Evolutionary conservation across 2,797 vertebrate genomes (phyloP).

Genomic region (Ficedula albicollis): DNA sequence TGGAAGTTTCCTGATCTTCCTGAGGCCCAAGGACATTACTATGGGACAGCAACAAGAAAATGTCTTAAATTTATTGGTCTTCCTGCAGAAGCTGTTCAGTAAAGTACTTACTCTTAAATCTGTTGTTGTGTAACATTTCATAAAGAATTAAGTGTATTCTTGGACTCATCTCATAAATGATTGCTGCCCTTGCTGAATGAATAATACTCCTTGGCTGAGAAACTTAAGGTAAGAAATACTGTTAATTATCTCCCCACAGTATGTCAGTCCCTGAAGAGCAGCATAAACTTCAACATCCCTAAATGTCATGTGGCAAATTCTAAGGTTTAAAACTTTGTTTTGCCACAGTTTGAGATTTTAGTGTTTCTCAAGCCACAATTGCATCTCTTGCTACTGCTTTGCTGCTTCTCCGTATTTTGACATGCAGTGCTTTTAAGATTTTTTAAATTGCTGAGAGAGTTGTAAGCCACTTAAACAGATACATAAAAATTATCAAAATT

Average conservation of each 20-base stretch:
- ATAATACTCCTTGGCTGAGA: background rate
- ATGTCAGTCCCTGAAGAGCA: background rate
- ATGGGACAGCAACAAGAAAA: background rate
- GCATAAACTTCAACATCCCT: background rate
- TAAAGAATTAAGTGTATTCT: background rate
- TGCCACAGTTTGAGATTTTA: background rate
- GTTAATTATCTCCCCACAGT: background rate
- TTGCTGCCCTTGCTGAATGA: slow-evolving; percentile 2
- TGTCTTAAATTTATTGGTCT: background rate
- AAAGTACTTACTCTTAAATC: slow-evolving; percentile 23
- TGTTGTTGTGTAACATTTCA: background rate
- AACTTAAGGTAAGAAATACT: background rate
- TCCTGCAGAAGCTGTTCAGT: background rate
- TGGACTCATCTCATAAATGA: background rate
- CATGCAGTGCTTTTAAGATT: background rate
- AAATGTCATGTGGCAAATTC: background rate
- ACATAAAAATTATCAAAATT: background rate
- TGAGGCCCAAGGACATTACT: background rate
- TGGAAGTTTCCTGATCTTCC: background rate
- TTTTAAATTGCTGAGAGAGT: background rate
- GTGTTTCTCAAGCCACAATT: background rate
- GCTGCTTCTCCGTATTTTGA: background rate
- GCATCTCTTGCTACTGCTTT: background rate
- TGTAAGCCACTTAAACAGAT: background rate
- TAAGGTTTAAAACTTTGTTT: background rate